Base-by-base conservation (phyloP, 2,797 vertebrate species). In the Phrynocephalus guinanensis region DNA sequence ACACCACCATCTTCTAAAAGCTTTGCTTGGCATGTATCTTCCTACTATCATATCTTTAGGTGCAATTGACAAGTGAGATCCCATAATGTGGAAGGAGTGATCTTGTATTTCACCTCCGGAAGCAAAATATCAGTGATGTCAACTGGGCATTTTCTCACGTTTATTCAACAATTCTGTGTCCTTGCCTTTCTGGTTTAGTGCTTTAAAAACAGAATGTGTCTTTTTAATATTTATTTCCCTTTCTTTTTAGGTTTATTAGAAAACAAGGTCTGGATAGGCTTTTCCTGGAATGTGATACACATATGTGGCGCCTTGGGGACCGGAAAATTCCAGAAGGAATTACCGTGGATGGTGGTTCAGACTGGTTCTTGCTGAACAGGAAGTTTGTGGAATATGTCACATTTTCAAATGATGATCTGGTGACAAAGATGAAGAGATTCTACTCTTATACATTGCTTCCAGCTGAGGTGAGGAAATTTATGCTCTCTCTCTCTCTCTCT, bases 301-400 rank as follows among this genome's bases (percentile, higher is more conserved):
- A 99, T 96, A 99, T 99, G 99, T 99, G 99, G 99, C 97, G 99
- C 84, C 97, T 99, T 67, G 99, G 99, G 0, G 99, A 99, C 94
- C 96, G 99, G 67, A 98, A 97, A 92, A 99, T 99, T 95, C 98
- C 99, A 0, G 98, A 99, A 77, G 98, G 98, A 93, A 98, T 99
- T 24, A 95, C 98, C 0, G 98, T 99, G 0, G 99, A 99, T 1
- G 99, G 99, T 0, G 99, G 99, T 0, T 99, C 99, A 0, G 99
- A 99, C 87, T 99, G 99, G 99, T 99, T 99, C 94, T 97, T 99
- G 75, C 97, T 99, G 9, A 99, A 99, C 95, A 97, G 98, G 86
- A 96, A 97, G 93, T 99, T 99, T 86, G 98, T 99, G 86, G 98
- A 99, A 72, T 99, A 99, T 1, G 97, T 99, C 92, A 98, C 98